Percentiles rank a stretch among this genome's conserved stretches.
phyloP scores from a whole-genome alignment of 2,797 vertebrate species.

The Melanotaenia pygmaea region DNA sequence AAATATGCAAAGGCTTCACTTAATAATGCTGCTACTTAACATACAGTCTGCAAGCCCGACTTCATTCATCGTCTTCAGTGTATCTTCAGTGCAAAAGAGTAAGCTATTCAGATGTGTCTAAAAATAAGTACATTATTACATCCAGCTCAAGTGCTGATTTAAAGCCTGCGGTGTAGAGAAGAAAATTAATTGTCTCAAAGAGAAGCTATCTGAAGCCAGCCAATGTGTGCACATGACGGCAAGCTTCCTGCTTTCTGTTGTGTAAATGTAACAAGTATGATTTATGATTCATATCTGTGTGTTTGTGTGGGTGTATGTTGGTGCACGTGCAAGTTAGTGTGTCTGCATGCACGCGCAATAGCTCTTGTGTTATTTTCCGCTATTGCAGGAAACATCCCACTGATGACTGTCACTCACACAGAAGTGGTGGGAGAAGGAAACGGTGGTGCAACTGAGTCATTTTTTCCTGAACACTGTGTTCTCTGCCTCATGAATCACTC shows the following conservation, averaged over 20 bases:
- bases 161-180: constrained; percentile 6
- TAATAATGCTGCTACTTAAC: background rate
- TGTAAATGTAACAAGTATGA: constrained; percentile 38
- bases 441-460: constrained; percentile 75
- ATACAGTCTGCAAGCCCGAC: background rate
- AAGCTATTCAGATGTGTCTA: constrained; percentile 1
- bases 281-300: constrained; percentile 52
- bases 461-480: constrained; percentile 74
- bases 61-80: background rate
- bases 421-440: constrained; percentile 77
- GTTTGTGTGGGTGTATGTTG: background rate
- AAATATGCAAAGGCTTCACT: background rate
- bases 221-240: background rate
- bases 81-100: constrained; percentile 2
- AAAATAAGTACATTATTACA: constrained; percentile 13
- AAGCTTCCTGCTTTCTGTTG: constrained; percentile 17
- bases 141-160: constrained; percentile 1
- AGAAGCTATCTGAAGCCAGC: constrained; percentile 9
- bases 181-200: constrained; percentile 22
- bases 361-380: constrained; percentile 71
- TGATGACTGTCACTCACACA: constrained; percentile 77
- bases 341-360: constrained; percentile 2
- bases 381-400: constrained; percentile 77
- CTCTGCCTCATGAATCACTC: constrained; percentile 73
- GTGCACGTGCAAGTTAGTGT: background rate